Evolutionary conservation across 1,140 invertebrate genomes (phyloP).

Genomic region (Aphidius gifuensis): DNA sequence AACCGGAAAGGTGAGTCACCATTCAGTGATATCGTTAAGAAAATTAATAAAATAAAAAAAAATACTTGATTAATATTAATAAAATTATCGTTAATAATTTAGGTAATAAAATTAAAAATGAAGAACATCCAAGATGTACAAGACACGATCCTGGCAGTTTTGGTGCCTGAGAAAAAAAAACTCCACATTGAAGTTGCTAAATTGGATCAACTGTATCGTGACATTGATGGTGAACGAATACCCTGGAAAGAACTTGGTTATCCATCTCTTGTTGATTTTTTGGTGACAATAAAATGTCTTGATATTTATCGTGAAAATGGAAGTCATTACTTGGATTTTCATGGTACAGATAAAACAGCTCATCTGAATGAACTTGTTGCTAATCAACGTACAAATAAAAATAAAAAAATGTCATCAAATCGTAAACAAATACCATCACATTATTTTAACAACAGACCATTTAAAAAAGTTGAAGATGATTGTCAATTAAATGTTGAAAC

Average conservation of each 20-base stretch:
- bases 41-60: no score
- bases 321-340: conserved; percentile 2
- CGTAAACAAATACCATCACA: no score
- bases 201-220: not conserved
- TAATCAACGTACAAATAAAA: not conserved
- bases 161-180: not conserved
- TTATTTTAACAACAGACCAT: no score
- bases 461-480: no score
- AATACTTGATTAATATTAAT: no score
- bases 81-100: no score
- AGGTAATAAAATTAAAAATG: no score
- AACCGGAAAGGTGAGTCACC: no score
- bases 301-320: not conserved
- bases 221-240: not conserved
- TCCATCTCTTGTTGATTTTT: conserved; percentile 1
- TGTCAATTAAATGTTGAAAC: no score
- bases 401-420: no score
- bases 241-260: not conserved
- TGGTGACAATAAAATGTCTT: not conserved
- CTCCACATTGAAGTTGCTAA: not conserved
- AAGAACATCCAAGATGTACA: no score
- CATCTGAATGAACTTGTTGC: not conserved
- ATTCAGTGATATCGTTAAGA: no score
- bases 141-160: not conserved
- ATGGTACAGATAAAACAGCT: not conserved